phyloP scores from a whole-genome alignment of 2,888 invertebrate species.

The Frankliniella fusca region DNA sequence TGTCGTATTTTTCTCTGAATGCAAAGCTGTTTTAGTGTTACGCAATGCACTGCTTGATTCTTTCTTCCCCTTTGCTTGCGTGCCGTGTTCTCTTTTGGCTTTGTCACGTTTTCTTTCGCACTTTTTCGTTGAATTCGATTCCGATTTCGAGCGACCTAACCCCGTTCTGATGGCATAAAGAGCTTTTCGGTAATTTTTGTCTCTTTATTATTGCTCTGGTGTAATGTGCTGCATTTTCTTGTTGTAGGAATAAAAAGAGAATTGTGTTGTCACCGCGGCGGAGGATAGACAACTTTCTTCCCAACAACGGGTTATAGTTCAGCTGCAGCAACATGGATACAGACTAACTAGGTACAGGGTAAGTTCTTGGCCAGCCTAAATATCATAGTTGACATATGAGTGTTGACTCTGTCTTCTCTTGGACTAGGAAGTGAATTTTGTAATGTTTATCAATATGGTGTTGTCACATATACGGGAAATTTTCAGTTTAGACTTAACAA shows the following conservation, averaged over 20 bases:
- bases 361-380: neutral
- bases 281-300: neutral
- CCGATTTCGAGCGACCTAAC: neutral
- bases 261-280: neutral
- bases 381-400: neutral
- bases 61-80: neutral
- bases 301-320: neutral
- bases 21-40: neutral
- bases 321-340: neutral
- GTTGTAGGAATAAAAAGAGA: neutral
- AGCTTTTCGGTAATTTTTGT: neutral
- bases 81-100: neutral
- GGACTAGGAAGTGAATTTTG: neutral
- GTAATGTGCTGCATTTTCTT: neutral
- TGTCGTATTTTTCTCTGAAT: neutral
- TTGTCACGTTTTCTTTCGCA: neutral
- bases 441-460: neutral
- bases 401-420: neutral
- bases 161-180: neutral
- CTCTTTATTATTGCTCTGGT: neutral
- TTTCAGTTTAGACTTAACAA: neutral
- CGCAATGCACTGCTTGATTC: neutral
- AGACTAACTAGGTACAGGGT: neutral
- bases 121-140: neutral
- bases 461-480: neutral